Evolutionary conservation across 2,888 invertebrate species (phyloP).

Genomic region (Drosophila macrothrix): DNA sequence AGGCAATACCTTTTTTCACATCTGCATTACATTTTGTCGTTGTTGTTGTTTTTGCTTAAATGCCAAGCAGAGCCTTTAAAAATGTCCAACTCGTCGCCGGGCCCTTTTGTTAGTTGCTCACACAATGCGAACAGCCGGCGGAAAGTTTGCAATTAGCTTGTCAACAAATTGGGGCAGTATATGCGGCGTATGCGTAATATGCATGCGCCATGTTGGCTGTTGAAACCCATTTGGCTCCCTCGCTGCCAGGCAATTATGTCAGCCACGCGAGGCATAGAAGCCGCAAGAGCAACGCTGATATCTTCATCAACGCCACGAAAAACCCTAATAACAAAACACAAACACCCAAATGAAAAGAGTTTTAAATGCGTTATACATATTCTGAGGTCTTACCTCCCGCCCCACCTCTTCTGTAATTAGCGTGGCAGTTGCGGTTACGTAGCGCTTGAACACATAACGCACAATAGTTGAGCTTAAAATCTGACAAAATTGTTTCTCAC

Average conservation of each 20-base stretch:
- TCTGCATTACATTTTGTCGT: slow-evolving; percentile 45
- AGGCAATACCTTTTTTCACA: slow-evolving; percentile 61
- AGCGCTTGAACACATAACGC: neutral
- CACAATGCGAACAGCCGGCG: slow-evolving; percentile 48
- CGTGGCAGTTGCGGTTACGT: slow-evolving; percentile 18
- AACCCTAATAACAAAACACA: neutral
- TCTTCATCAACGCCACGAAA: slow-evolving; percentile 22
- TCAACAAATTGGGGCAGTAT: slow-evolving; percentile 55
- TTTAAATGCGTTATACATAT: slow-evolving; percentile 45
- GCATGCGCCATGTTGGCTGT: slow-evolving; percentile 1
- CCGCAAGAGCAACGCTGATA: slow-evolving; percentile 19
- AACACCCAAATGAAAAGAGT: slow-evolving; percentile 21
- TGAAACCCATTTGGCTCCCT: slow-evolving; percentile 15
- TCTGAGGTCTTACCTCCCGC: slow-evolving; percentile 26
- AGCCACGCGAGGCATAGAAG: slow-evolving; percentile 37
- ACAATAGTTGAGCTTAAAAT: slow-evolving; percentile 21
- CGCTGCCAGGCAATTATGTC: slow-evolving; percentile 27
- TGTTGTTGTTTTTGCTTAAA: slow-evolving; percentile 31
- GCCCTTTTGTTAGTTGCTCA: slow-evolving; percentile 41
- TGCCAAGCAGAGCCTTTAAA: slow-evolving; percentile 43
- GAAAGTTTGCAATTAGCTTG: slow-evolving; percentile 75
- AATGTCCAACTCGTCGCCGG: slow-evolving; percentile 30
- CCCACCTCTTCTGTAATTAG: neutral
- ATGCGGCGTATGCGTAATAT: slow-evolving; percentile 61
- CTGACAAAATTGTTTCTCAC: slow-evolving; percentile 36